Evolutionary conservation across 2,888 invertebrate genomes (phyloP), one percentile per base, ranked within the genome.

Genomic region (Heterodera filipjevi): DNA sequence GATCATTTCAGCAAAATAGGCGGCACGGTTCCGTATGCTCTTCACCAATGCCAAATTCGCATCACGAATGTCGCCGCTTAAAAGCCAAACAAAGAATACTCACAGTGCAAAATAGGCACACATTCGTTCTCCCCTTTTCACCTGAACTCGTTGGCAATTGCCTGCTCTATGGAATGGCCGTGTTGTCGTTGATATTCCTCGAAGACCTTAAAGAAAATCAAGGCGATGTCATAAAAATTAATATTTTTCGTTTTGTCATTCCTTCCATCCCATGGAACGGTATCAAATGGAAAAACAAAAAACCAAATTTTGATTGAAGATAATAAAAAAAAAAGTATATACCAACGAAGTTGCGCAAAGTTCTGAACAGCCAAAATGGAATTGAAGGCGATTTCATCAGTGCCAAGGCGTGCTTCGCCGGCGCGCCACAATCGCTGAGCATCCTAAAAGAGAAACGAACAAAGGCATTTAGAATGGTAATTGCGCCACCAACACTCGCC

Each of bases 361-460:
- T 90, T 90, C 83, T 90, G 90, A 0, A 90, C 68, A 14, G 89
- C 89, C 80, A 90, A 82, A 39, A 90, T 86, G 68, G 82, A 82
- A 71, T 89, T 85, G 85, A 90, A 87, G 14, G 77, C 68, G 46
- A 82, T 76, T 71, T 87, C 87, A 73, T 89, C 89, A 0, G 95
- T 95, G 77, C 95, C 90, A 82, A 90, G 86, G 66, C 89, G 85
- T 2, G 87, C 89, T 66, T 87, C 91, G 27, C 92, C 94, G 3
- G 94, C 93, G 87, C 92, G 92, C 90, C 82, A 86, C 76, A 93
- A 90, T 87, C 89, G 89, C 89, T 90, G 80, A 39, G 85, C 85
- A 75, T 86, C 86, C 77, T 81, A 70, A 64, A 66, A 79, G 27
- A 33, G 39, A 19, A n/a, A 39, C 39, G 39, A 39, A 6, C n/a